Base-by-base conservation (phyloP, 2,888 invertebrate genomes). In the Microctonus aethiopoides region DNA sequence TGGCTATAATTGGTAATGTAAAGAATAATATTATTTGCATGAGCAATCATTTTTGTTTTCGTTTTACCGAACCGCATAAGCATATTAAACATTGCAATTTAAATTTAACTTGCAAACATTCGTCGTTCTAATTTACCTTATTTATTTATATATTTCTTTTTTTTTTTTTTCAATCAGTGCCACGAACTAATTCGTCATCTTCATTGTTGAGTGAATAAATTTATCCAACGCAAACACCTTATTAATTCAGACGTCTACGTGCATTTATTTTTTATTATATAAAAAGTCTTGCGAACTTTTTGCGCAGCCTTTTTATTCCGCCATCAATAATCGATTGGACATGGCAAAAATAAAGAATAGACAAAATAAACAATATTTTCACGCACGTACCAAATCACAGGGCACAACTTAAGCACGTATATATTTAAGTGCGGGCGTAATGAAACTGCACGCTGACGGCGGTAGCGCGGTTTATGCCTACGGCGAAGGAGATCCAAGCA, bases 381-480 rank as follows among this genome's bases (percentile, higher is more conserved):
- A 62, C 68, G 66, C 57, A 71, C 67, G 61, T 73, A 64, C 70
- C 68, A 74, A 75, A 69, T 69, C 72, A 69, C 59, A 56, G 56
- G 69, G 72, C 78, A 77, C 77, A 78, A 81, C 77, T 80, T 80
- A 32, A 78, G 76, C 79, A 79, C 80, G 80, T 81, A 77, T 79
- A 63, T 24, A 80, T 80, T 80, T 81, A 79, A 81, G 79, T 79
- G 81, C 81, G 81, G 81, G 81, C 80, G 81, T 81, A 81, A 81
- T 81, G 80, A 81, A 80, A 81, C 81, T 81, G 81, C 77, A 73
- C 74, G 79, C 78, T 78, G 79, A 77, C 77, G 79, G 80, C 78
- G 76, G 81, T 79, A 80, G 79, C 80, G 60, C 76, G 74, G 64
- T 65, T 64, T 57, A 64, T 52, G 70, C 64, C 73, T 57, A 60